A percentile compares a stretch with the other conserved stretches of the same genome.
Evolutionary conservation across 2,797 vertebrate species (phyloP).

Genomic region (Chloroceryle amazona): DNA sequence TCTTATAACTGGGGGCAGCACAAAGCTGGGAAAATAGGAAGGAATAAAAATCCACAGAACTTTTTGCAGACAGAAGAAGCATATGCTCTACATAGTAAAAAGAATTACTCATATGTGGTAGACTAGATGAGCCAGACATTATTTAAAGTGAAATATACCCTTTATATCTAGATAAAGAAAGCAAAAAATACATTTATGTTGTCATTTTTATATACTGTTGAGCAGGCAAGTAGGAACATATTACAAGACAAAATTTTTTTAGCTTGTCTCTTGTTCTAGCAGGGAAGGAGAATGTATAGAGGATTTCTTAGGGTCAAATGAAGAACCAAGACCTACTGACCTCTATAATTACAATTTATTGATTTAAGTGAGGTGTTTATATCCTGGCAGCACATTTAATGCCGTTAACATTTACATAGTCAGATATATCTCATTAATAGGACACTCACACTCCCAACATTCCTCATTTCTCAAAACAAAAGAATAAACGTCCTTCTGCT

Average conservation of each 20-base stretch:
- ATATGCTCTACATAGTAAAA: conserved; percentile 1
- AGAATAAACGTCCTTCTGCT: neutral
- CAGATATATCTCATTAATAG: conserved; percentile 23
- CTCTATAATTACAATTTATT: conserved; percentile 57
- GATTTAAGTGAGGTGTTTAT: conserved; percentile 52
- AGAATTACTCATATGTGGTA: conserved; percentile 27
- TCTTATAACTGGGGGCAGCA: conserved; percentile 9
- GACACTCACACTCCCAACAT: neutral
- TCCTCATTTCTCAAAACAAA: neutral
- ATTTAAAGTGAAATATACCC: conserved; percentile 65
- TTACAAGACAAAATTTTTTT: neutral
- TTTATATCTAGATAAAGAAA: conserved; percentile 11
- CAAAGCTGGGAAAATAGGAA: neutral
- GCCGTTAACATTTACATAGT: conserved; percentile 22
- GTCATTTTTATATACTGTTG: conserved; percentile 15
- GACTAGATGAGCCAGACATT: conserved; percentile 26
- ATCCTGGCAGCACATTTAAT: conserved; percentile 26
- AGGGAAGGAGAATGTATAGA: neutral
- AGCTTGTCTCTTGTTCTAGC: neutral
- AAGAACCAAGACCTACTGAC: neutral
- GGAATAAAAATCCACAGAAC: neutral
- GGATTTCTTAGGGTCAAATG: neutral
- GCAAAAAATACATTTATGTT: conserved; percentile 11
- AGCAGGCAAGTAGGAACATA: neutral
- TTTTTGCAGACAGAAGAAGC: conserved; percentile 24